phyloP scores from a whole-genome alignment of 2,113 vertebrate species.

The Strix uralensis region DNA sequence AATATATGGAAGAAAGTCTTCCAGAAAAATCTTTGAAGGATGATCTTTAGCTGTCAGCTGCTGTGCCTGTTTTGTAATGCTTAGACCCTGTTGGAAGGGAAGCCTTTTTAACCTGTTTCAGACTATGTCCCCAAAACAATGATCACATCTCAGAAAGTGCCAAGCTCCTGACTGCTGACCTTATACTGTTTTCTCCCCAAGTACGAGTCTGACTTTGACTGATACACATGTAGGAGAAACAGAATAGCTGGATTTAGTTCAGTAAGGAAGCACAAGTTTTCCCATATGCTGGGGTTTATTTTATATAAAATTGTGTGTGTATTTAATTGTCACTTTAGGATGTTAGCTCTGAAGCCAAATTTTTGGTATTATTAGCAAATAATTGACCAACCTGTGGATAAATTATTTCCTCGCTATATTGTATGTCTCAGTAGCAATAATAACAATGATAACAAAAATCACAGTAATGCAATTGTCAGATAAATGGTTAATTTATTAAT shows the following conservation, averaged over 20 bases:
- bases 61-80: neutral
- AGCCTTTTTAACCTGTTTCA: neutral
- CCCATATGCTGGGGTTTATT: neutral
- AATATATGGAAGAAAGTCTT: neutral
- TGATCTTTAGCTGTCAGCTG: neutral
- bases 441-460: neutral
- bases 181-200: neutral
- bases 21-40: neutral
- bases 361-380: neutral
- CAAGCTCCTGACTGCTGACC: neutral
- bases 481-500: neutral
- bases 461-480: neutral
- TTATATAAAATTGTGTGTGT: neutral
- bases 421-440: neutral
- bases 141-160: neutral
- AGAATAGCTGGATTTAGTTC: neutral
- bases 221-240: neutral
- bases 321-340: neutral
- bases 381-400: neutral
- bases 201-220: neutral
- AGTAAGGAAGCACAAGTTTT: neutral
- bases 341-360: neutral
- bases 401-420: rapidly evolving
- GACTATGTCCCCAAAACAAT: neutral
- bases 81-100: neutral